Base-by-base conservation (phyloP, 2,113 vertebrate species). In the Leiothrix lutea region DNA sequence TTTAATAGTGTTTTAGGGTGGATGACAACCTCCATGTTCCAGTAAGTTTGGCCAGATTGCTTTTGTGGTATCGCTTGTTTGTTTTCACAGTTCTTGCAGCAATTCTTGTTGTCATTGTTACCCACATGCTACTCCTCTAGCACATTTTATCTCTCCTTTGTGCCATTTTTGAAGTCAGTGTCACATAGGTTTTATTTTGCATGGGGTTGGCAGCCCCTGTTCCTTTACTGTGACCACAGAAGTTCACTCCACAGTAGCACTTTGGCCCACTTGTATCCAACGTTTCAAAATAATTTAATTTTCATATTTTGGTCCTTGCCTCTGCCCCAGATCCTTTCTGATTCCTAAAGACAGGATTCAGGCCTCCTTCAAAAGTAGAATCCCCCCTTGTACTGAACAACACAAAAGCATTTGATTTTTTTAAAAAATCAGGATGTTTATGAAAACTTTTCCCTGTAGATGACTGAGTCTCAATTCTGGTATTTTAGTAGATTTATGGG, bases 11-110 rank as follows among this genome's bases (percentile, higher is more conserved):
- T 12, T 86, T 69, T 25, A n/a, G 7, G 24, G 42, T 31, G 6
- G 8, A 31, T 23, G 47, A 24, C 35, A 80, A 2, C 6, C 38
- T 36, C 40, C 1, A 0, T 9, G 53, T 17, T 79, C 44, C 16
- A 6, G 50, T 51, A 61, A 14, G 11, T 54, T 67, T n/a, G 71
- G 48, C 50, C 11, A 2, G 0, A 0, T 36, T 23, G 50, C 45
- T 86, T 44, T 56, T 22, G 2, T 7, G 29, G 7, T 20, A 22
- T 29, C 6, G 0, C 10, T 77, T 45, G 33, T 81, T 81, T 88
- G 20, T 72, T 90, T 74, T 42, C 45, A 53, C 17, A 8, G 29
- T 21, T 79, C 35, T 48, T 29, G 36, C 35, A 69, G 45, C 58
- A 51, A 25, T 13, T 45, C 56, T 28, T 65, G 35, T 14, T 44